Conservation (phyloP, 2,797 vertebrate genomes). For the Epinephelus coioides region DNA sequence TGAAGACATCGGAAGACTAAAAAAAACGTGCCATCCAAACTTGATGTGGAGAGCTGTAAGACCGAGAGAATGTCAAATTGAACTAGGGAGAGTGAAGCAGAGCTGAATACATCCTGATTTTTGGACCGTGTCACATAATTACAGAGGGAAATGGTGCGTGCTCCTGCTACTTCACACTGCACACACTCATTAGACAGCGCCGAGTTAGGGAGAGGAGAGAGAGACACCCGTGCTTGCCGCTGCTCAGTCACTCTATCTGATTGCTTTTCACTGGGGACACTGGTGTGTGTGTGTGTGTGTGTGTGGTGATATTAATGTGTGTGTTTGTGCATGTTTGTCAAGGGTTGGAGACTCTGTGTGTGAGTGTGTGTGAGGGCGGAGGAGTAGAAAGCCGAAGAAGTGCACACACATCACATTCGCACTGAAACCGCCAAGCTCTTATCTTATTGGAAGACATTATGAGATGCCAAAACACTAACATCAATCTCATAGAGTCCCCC, state of each 20-base stretch:
- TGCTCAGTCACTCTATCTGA: constrained; percentile 79
- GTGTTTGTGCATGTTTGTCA: constrained; percentile 51
- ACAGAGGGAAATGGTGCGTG: constrained; percentile 78
- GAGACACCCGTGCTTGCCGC: constrained; percentile 54
- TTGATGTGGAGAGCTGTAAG: constrained; percentile 31
- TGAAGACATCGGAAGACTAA: constrained; percentile 24
- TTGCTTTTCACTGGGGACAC: constrained; percentile 73
- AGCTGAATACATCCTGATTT: constrained; percentile 72
- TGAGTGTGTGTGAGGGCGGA: constrained; percentile 26
- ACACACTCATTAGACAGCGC: constrained; percentile 78
- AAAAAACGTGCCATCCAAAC: constrained; percentile 37
- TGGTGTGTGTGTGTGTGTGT: constrained; percentile 37
- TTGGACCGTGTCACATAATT: constrained; percentile 82
- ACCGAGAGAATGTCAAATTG: constrained; percentile 43
- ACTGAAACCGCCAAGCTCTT: constrained; percentile 70
- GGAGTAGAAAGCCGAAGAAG: constrained; percentile 54
- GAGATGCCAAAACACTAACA: constrained; percentile 77
- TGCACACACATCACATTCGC: constrained; percentile 72
- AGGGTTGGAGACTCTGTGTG: constrained; percentile 42
- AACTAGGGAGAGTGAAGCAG: constrained; percentile 57
- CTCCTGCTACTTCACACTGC: constrained; percentile 76
- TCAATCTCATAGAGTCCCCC: constrained; percentile 71
- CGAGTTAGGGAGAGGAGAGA: constrained; percentile 61
- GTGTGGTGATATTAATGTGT: constrained; percentile 54
- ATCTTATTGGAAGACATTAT: constrained; percentile 80